These are phyloP conservation scores for Bubo bubo DNA, from an alignment of 2,113 vertebrate species.

Conservation along the genomic window DNA sequence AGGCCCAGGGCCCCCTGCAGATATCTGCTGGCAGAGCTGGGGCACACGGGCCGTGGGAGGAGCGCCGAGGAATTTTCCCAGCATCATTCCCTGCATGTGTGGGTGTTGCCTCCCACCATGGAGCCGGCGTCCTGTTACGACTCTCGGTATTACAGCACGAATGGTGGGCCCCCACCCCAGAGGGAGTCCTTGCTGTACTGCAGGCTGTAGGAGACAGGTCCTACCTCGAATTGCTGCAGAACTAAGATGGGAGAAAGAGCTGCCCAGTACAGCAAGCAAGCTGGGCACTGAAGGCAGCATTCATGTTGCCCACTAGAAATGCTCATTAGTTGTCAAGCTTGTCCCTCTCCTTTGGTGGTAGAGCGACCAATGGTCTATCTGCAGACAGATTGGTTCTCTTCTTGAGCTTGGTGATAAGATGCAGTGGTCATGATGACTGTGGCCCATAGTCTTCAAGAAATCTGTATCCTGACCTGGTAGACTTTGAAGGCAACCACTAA, in stretches of 20 bases:
- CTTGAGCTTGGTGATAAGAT: background rate
- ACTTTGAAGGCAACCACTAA: background rate
- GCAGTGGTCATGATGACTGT: background rate
- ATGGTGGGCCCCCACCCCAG: background rate
- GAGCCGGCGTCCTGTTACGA: background rate
- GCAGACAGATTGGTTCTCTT: background rate
- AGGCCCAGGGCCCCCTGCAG: background rate
- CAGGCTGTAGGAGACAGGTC: background rate
- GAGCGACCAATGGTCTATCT: background rate
- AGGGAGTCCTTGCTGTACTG: background rate
- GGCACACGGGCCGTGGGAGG: constrained; percentile 19
- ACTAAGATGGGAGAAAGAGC: background rate
- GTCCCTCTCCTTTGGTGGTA: background rate
- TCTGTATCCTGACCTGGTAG: background rate
- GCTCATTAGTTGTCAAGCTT: background rate
- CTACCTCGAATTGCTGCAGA: background rate
- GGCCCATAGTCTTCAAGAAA: background rate
- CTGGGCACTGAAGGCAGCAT: background rate
- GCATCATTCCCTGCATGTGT: background rate
- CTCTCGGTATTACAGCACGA: fast-evolving
- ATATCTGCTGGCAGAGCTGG: constrained; percentile 6
- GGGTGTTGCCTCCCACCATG: background rate
- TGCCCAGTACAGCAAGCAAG: background rate
- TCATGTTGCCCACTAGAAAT: background rate
- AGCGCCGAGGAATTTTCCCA: constrained; percentile 37